Base-by-base conservation (phyloP, 2,888 invertebrate species). In the Acanthopleura granulata region DNA sequence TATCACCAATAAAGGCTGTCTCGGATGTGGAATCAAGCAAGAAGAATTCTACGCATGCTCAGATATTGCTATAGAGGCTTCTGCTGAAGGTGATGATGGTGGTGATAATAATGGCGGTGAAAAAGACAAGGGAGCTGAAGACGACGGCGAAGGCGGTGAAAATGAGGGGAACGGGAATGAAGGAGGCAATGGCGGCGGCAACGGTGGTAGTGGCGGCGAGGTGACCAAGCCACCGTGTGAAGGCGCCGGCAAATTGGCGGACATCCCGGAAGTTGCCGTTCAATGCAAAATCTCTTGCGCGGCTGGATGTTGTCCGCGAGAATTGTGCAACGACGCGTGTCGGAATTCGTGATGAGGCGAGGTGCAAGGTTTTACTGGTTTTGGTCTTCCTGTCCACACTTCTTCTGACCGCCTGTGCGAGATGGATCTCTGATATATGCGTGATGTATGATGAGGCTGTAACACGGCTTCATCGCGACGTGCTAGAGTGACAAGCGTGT, bases 11-110 rank as follows among this genome's bases (percentile, higher is more conserved):
- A 40, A 27, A 3, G 49, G 71, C n/a, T 40, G 71, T 25, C 18
- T 49, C 14, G 71, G 71, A 12, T 71, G 49, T 71, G 49, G 49
- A 18, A 15, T 40, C 16, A 15, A 66, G 12, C 69, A 66, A 30
- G 71, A 71, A 40, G 4, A 71, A 25, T 71, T 71, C 40, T 71
- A 71, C 22, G 71, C 49, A 71, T 71, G 71, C 50, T 27, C 71
- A 22, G 71, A 71, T 18, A 40, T 71, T 12, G 18, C 25, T n/a
- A 66, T 66, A 4, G 18, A 40, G 40, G 40, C 69, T 1, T 25
- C 69, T 12, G 69, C 4, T 9, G 40, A 9, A 6, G 40, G 40
- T 9, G 40, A 40, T 40, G 40, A 40, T 61, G 61, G 25, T 12
- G 25, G 25, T 61, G 40, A 40, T 9, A 40, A 40, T 40, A 40